These are phyloP conservation scores for Caranx ignobilis DNA, from an alignment of 2,113 vertebrate species.

Conservation along the genomic window DNA sequence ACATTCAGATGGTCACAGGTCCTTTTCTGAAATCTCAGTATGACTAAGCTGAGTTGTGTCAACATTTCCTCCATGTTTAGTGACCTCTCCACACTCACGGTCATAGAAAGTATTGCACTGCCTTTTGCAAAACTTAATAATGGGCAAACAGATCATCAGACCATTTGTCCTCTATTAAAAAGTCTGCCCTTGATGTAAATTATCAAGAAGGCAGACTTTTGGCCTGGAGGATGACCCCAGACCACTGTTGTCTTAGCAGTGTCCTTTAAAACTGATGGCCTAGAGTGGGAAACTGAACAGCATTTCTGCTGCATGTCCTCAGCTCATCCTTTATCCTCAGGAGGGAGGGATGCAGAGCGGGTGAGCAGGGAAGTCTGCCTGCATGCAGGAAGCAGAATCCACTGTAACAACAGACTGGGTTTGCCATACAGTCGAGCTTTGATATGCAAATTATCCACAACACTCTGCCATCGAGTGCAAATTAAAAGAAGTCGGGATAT, in stretches of 20 bases:
- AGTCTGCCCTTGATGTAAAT: conserved; percentile 22
- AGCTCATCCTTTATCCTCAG: conserved; percentile 25
- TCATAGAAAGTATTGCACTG: conserved; percentile 32
- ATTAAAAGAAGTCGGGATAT: conserved; percentile 18
- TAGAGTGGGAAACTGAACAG: conserved; percentile 31
- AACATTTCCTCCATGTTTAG: conserved; percentile 7
- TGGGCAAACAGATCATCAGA: not conserved
- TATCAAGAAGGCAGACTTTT: conserved; percentile 1
- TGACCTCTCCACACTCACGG: conserved; percentile 2
- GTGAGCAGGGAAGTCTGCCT: conserved; percentile 21
- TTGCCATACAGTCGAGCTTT: conserved; percentile 25
- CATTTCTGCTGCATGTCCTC: conserved; percentile 37
- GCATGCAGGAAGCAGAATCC: conserved; percentile 25
- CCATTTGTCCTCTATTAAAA: conserved; percentile 39
- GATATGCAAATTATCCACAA: conserved; percentile 18
- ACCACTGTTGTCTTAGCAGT: conserved; percentile 27
- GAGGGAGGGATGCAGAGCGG: conserved; percentile 20
- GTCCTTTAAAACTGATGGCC: conserved; percentile 28
- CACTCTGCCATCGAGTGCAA: not conserved
- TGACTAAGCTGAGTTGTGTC: conserved; percentile 8
- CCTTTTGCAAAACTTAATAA: conserved; percentile 44
- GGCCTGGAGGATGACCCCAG: conserved; percentile 21
- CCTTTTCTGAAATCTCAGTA: conserved; percentile 6
- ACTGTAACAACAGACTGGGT: conserved; percentile 12
- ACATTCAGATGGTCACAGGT: conserved; percentile 24